Conservation (phyloP, 2,888 invertebrate species). For the Netelia melanura region DNA sequence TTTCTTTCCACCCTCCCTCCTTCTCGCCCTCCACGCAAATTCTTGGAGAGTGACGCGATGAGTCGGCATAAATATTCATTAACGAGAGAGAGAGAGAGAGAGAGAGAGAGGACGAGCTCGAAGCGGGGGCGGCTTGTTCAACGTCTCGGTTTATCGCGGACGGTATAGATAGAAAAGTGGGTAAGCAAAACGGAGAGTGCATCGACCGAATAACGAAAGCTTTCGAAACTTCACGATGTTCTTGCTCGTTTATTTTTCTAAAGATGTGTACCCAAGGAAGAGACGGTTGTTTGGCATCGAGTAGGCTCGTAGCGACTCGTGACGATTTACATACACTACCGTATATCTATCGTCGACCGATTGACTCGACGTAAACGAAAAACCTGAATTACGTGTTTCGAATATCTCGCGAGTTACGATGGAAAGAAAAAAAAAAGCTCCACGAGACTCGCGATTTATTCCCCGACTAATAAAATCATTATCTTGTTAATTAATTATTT, state of each 20-base stretch:
- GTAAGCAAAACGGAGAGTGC: constrained; percentile 3
- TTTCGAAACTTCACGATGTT: constrained; percentile 18
- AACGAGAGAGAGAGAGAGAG: constrained; percentile 14
- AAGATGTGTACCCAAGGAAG: neutral
- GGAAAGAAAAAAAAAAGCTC: neutral
- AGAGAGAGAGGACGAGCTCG: constrained; percentile 26
- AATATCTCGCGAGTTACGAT: neutral
- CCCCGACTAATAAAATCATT: no score
- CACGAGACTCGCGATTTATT: no score
- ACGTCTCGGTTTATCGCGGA: neutral
- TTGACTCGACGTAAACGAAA: constrained; percentile 14
- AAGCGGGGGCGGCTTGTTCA: neutral
- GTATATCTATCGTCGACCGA: constrained; percentile 11
- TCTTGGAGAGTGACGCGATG: constrained; percentile 61
- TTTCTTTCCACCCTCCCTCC: constrained; percentile 53
- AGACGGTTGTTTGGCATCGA: constrained; percentile 10
- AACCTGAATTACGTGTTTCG: constrained; percentile 4
- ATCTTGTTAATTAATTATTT: no score
- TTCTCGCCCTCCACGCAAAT: constrained; percentile 33
- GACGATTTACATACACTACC: constrained; percentile 25
- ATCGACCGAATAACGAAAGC: constrained; percentile 40
- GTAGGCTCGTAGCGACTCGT: neutral
- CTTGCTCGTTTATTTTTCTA: constrained; percentile 18
- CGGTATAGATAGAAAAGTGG: neutral
- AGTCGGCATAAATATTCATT: constrained; percentile 77